These are phyloP conservation scores for Sebastolobus altivelis DNA, from an alignment of 2,797 vertebrate species.

Conservation along the genomic window DNA sequence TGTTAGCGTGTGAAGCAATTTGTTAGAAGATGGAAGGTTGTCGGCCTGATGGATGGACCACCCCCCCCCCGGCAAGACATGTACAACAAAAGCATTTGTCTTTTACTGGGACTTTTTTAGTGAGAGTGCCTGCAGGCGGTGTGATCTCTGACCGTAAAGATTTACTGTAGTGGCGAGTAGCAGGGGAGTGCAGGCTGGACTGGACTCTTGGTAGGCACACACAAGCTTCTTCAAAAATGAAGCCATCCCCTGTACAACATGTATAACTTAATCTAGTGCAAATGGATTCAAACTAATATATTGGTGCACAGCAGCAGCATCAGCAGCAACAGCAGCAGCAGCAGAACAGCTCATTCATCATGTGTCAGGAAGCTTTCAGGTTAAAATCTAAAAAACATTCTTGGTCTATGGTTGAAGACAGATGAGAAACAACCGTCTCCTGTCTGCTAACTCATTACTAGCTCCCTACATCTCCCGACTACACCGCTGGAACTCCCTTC, in stretches of 20 bases:
- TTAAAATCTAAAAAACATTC: constrained; percentile 37
- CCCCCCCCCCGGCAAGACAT: constrained; percentile 24
- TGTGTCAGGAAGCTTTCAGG: constrained; percentile 23
- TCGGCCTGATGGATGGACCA: constrained; percentile 33
- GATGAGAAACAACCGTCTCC: constrained; percentile 57
- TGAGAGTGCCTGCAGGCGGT: constrained; percentile 50
- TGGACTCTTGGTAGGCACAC: constrained; percentile 18
- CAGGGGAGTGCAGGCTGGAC: background rate
- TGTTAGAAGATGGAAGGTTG: constrained; percentile 31
- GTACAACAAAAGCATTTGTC: constrained; percentile 53
- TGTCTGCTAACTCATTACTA: constrained; percentile 32
- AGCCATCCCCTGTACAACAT: constrained; percentile 14
- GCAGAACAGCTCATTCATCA: constrained; percentile 43
- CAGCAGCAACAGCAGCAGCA: constrained; percentile 25
- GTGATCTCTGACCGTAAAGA: constrained; percentile 65
- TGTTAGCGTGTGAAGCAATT: constrained; percentile 25
- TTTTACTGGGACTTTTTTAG: constrained; percentile 52
- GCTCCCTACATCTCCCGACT: constrained; percentile 13
- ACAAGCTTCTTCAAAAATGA: background rate
- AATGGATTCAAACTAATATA: constrained; percentile 27
- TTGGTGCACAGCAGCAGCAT: background rate
- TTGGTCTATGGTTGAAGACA: constrained; percentile 36
- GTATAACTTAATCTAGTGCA: constrained; percentile 28
- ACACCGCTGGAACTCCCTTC: constrained; percentile 33
- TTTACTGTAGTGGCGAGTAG: constrained; percentile 36